phyloP scores from a whole-genome alignment of 2,797 vertebrate genomes.

The Megalops cyprinoides region DNA sequence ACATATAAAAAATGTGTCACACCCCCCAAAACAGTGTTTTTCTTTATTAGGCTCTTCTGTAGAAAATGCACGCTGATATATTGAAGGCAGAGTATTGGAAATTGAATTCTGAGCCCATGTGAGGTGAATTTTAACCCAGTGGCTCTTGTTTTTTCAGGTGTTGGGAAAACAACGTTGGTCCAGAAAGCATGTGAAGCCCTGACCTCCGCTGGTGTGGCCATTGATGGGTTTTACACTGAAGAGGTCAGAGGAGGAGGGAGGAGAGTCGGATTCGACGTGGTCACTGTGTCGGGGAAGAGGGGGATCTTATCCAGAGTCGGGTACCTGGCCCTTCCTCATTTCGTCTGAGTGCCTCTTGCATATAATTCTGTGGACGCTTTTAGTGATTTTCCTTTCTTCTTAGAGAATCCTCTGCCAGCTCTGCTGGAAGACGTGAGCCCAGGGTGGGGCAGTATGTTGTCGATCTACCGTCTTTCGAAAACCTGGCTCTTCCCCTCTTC shows the following conservation, averaged over 20 bases:
- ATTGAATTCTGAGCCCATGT: not conserved
- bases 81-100: not conserved
- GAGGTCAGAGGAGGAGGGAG: slow-evolving; percentile 87
- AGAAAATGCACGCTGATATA: too few species aligned
- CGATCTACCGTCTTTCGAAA: slow-evolving; percentile 88
- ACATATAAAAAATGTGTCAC: too few species aligned
- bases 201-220: slow-evolving; percentile 69
- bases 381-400: not conserved
- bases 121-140: not conserved
- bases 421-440: slow-evolving; percentile 68
- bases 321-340: slow-evolving; percentile 67
- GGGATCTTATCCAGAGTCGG: slow-evolving; percentile 87
- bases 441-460: slow-evolving; percentile 91
- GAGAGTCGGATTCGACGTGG: slow-evolving; percentile 93
- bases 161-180: slow-evolving; percentile 95
- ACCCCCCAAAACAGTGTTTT: too few species aligned
- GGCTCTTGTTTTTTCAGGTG: slow-evolving; percentile 67
- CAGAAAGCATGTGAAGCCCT: slow-evolving; percentile 84
- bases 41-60: too few species aligned
- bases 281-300: slow-evolving; percentile 84
- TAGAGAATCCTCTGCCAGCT: slow-evolving; percentile 54
- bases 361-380: not conserved
- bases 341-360: not conserved
- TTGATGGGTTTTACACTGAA: slow-evolving; percentile 93
- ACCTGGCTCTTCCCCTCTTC: slow-evolving; percentile 84